Base-by-base conservation (phyloP, 2,888 invertebrate species). In the Drosophila pegasa region DNA sequence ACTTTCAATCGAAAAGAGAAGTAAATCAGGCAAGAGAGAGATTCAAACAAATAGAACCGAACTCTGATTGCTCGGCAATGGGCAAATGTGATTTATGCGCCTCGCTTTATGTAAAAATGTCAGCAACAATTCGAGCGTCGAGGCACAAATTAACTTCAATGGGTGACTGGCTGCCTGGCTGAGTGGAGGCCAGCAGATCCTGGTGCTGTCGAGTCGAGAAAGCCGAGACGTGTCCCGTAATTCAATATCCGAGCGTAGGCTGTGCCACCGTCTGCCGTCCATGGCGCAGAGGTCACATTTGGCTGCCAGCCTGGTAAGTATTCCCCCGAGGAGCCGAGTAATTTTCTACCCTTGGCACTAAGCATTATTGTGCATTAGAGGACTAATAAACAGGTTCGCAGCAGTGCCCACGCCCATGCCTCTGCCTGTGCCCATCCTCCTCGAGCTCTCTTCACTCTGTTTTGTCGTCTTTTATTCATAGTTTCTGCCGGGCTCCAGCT, bases 331-430 rank as follows among this genome's bases (percentile, higher is more conserved):
- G 88, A 82, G 65, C 75, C 81, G 71, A 89, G 83, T 86, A 85
- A 88, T 90, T 86, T 89, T 58, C 82, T 87, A 87, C 89, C 90
- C 89, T 78, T 75, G 83, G 80, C 90, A 87, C 81, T 87, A 84
- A 89, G 90, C 79, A 90, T 91, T 90, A 88, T 87, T 89, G 87
- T 90, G 88, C 90, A 91, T 90, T 90, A 91, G 90, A 80, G 86
- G 85, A 84, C 90, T 90, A 90, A 90, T 90, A 90, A 90, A 90
- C 90, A 91, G 91, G 89, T 90, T 91, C 89, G 29, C 51, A 52
- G 41, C 71, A 27, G 40, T 35, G 22, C 48, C 37, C 47, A 8
- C 40, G 43, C 43, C 25, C 16, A 5, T 43, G 38, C 38, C 38
- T 5, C 4, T 10, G 12, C 35, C 29, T 8, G 8, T 29, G 29